These are phyloP conservation scores for Masnerella sp. DNA, from an alignment of 2,888 invertebrate genomes.

Conservation along the genomic window DNA sequence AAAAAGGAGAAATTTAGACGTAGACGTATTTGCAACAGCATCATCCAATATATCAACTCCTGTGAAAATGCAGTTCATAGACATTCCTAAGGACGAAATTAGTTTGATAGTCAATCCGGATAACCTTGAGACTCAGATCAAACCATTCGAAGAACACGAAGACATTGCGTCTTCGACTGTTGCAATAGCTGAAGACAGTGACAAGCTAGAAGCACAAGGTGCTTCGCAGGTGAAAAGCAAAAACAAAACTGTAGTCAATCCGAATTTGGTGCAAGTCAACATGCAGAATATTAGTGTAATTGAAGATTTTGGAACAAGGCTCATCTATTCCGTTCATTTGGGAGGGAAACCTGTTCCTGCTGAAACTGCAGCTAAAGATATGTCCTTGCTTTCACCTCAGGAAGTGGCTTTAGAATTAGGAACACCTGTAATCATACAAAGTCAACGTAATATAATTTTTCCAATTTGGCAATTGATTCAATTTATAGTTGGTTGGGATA, in stretches of 20 bases:
- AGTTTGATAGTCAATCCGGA: slow-evolving; percentile 39
- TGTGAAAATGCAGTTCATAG: slow-evolving; percentile 49
- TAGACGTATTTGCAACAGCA: slow-evolving; percentile 1
- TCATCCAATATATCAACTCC: slow-evolving; percentile 17
- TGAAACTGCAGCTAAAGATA: slow-evolving; percentile 88
- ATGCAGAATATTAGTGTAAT: slow-evolving; percentile 74
- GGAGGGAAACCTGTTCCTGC: slow-evolving; percentile 89
- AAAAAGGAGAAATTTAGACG: too few species aligned
- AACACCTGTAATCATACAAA: slow-evolving; percentile 87
- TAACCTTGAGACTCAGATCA: slow-evolving; percentile 40
- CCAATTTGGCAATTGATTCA: too few species aligned
- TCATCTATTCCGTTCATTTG: slow-evolving; percentile 89
- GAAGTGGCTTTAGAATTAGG: slow-evolving; percentile 88
- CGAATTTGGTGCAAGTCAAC: slow-evolving; percentile 71
- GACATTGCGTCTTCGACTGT: slow-evolving; percentile 2
- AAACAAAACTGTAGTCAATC: slow-evolving; percentile 29
- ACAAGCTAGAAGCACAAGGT: not conserved
- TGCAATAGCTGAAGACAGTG: not conserved
- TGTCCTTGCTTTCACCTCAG: slow-evolving; percentile 87
- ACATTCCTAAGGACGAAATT: slow-evolving; percentile 40
- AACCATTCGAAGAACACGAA: slow-evolving; percentile 32
- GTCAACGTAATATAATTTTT: too few species aligned
- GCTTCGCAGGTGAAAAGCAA: slow-evolving; percentile 13
- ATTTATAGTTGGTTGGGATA: too few species aligned
- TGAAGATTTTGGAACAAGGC: slow-evolving; percentile 69